Evolutionary conservation across 2,113 vertebrate genomes (phyloP).

Genomic region (Urocolius indicus): DNA sequence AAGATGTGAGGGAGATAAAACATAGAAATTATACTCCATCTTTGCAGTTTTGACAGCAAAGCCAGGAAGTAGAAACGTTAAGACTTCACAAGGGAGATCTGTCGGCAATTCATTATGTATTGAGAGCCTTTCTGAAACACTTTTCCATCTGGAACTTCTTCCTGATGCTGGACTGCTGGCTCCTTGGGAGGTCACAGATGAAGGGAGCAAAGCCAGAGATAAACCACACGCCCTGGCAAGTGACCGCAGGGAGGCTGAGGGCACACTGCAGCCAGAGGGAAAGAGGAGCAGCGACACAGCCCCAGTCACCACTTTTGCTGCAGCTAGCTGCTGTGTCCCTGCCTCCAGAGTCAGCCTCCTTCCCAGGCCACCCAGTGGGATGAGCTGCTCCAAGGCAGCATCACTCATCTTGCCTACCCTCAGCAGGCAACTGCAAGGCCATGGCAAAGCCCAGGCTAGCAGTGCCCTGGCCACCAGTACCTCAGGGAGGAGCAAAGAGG

Average conservation of each 20-base stretch:
- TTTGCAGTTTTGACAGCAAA: not conserved
- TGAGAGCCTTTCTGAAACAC: not conserved
- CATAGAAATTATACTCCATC: not conserved
- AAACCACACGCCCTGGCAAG: accelerated
- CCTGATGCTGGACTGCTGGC: accelerated
- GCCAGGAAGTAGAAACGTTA: not conserved
- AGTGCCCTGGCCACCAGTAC: not conserved
- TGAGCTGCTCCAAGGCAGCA: not conserved
- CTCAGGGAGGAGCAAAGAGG: not conserved
- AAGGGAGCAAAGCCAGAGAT: not conserved
- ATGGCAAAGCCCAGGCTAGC: not conserved
- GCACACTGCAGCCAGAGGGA: accelerated
- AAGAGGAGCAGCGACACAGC: not conserved
- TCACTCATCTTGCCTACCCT: not conserved
- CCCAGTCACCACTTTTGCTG: not conserved
- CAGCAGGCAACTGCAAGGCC: not conserved
- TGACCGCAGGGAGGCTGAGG: not conserved
- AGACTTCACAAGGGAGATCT: not conserved
- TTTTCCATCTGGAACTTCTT: not conserved
- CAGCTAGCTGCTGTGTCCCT: not conserved
- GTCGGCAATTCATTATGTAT: not conserved
- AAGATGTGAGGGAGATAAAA: not conserved
- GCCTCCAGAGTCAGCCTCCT: not conserved
- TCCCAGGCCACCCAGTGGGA: not conserved
- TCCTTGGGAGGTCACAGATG: not conserved